Conservation (phyloP, 1,140 invertebrate genomes). For the Ceratina calcarata region DNA sequence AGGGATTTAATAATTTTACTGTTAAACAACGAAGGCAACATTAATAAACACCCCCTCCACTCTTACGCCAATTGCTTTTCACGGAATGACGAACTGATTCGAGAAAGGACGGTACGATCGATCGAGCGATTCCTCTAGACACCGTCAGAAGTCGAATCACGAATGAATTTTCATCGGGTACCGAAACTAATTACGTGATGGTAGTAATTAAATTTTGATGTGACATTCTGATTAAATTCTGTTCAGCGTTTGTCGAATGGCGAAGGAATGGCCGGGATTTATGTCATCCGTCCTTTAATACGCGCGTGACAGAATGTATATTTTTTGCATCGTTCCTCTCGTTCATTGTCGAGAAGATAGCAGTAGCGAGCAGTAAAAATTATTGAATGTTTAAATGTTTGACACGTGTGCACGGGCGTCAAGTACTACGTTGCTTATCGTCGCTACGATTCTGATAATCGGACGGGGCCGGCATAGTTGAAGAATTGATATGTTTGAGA, state of each 20-base stretch:
- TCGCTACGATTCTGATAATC: neutral
- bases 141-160: neutral
- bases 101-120: neutral
- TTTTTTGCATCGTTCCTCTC: neutral
- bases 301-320: neutral
- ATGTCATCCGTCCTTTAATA: conserved; percentile 14
- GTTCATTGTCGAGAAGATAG: neutral
- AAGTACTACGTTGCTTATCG: neutral
- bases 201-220: conserved; percentile 40
- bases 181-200: conserved; percentile 28
- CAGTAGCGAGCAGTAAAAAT: too few relatives aligned
- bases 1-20: too few relatives aligned
- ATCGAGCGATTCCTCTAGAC: neutral
- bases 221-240: conserved; percentile 42
- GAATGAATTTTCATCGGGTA: neutral
- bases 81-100: neutral
- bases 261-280: neutral
- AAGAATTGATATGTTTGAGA: neutral
- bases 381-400: neutral
- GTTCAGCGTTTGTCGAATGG: neutral
- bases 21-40: too few relatives aligned
- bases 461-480: neutral
- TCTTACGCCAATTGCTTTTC: neutral
- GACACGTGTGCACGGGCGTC: too few relatives aligned
- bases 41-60: too few relatives aligned